Percentiles rank a stretch among this genome's conserved stretches.
phyloP scores from a whole-genome alignment of 2,888 invertebrate species.

The Dasysyrphus albostriatus region DNA sequence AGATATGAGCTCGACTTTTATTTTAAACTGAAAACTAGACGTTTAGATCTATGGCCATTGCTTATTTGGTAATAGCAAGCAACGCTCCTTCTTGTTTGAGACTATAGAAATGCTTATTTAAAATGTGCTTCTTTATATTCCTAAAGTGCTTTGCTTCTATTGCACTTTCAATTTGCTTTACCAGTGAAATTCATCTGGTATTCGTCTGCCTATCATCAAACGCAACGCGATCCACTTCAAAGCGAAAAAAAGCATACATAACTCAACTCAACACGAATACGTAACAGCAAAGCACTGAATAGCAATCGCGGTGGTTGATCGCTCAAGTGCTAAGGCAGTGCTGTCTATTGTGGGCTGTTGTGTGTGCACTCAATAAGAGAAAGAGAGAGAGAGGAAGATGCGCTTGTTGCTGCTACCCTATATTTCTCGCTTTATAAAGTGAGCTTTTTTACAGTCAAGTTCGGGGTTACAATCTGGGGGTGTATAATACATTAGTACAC shows the following conservation, averaged over 20 bases:
- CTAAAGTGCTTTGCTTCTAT: no score
- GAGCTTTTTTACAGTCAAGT: conserved; percentile 57
- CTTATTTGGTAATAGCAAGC: no score
- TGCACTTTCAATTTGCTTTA: conserved; percentile 36
- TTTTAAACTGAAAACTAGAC: no score
- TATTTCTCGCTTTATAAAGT: conserved; percentile 43
- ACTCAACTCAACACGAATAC: conserved; percentile 46
- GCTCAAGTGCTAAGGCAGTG: conserved; percentile 21
- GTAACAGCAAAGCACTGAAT: conserved; percentile 27
- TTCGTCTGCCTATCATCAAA: conserved; percentile 52
- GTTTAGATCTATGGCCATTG: no score
- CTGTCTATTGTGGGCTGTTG: no score
- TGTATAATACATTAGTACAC: conserved; percentile 14
- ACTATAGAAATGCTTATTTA: no score
- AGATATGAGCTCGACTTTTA: no score
- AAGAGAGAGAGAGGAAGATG: conserved; percentile 16
- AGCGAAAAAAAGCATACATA: conserved; percentile 34
- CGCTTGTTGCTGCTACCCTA: conserved; percentile 55
- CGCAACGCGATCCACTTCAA: conserved; percentile 72
- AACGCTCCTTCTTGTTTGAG: no score
- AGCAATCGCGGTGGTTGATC: conserved; percentile 49
- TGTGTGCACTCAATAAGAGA: background rate
- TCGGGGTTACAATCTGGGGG: conserved; percentile 48
- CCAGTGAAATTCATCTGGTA: conserved; percentile 38
- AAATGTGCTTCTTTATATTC: conserved; percentile 41